phyloP scores from a whole-genome alignment of 2,888 invertebrate genomes.

The Nasonovia ribisnigri region DNA sequence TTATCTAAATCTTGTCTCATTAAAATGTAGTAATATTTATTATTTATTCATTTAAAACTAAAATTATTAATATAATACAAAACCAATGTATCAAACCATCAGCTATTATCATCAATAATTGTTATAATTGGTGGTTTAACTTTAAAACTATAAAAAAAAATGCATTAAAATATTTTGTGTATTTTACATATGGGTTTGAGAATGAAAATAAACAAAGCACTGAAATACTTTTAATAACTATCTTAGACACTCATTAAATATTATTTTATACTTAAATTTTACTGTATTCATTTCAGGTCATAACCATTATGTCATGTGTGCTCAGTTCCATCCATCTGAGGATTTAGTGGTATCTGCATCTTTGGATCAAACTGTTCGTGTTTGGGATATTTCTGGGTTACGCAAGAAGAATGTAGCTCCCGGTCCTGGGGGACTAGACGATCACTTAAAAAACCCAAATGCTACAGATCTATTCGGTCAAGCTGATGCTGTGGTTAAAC shows the following conservation, averaged over 20 bases:
- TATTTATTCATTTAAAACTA: no score
- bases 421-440: constrained; percentile 90
- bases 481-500: constrained; percentile 93
- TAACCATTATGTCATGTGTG: constrained; percentile 99
- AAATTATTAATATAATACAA: neutral
- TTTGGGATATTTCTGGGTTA: constrained; percentile 97
- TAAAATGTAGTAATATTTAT: neutral
- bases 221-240: neutral
- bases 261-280: constrained; percentile 2
- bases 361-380: constrained; percentile 96
- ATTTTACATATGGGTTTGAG: neutral
- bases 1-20: neutral
- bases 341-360: constrained; percentile 98
- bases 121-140: neutral
- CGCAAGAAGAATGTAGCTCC: constrained; percentile 98
- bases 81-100: neutral
- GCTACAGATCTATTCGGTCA: constrained; percentile 96
- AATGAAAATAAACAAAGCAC: neutral
- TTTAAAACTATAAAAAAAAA: neutral
- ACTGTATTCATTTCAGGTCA: constrained; percentile 77
- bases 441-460: constrained; percentile 83
- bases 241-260: neutral
- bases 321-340: constrained; percentile 96
- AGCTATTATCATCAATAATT: neutral
- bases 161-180: neutral